A percentile compares a stretch with the other conserved stretches of the same genome.
phyloP scores from a whole-genome alignment of 1,140 invertebrate genomes.

The Drosophila pectinifera region DNA sequence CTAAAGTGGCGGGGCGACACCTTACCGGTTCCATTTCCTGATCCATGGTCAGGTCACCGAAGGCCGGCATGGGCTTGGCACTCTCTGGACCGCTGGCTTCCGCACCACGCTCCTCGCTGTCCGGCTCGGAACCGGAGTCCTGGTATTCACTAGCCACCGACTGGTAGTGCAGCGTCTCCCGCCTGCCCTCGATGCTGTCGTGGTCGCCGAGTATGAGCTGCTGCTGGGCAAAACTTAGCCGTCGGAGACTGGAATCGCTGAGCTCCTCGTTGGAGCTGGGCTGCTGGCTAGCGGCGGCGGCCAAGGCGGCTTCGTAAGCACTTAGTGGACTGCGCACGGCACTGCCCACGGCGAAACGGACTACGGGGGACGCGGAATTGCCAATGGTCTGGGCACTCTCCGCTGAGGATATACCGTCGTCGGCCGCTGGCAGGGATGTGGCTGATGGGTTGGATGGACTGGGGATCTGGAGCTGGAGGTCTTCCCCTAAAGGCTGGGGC shows the following conservation, averaged over 20 bases:
- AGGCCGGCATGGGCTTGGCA: conserved; percentile 85
- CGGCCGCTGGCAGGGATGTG: conserved; percentile 42
- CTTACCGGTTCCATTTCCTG: conserved; percentile 83
- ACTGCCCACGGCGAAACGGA: conserved; percentile 79
- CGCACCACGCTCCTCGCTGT: conserved; percentile 29
- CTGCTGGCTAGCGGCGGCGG: conserved; percentile 65
- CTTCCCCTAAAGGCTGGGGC: conserved; percentile 37
- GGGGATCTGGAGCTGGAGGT: conserved; percentile 8
- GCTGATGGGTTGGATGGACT: conserved; percentile 21
- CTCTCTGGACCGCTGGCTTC: conserved; percentile 22
- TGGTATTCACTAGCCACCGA: conserved; percentile 70
- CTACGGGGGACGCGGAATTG: conserved; percentile 37
- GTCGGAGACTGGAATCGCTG: conserved; percentile 72
- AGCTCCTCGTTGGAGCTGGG: conserved; percentile 64
- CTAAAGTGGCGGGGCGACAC: conserved; percentile 39
- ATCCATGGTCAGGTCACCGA: conserved; percentile 86
- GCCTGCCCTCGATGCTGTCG: conserved; percentile 68
- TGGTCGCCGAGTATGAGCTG: conserved; percentile 64
- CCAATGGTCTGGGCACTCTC: conserved; percentile 64
- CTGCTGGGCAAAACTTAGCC: conserved; percentile 64
- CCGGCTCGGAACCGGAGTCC: conserved; percentile 54
- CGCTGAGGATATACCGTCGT: conserved; percentile 68
- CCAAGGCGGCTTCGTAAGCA: conserved; percentile 66
- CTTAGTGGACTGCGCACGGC: conserved; percentile 63
- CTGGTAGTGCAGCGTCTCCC: conserved; percentile 63